Percentiles rank a stretch among this genome's conserved stretches.
phyloP scores from a whole-genome alignment of 2,888 invertebrate genomes.

The Dynastes maya region DNA sequence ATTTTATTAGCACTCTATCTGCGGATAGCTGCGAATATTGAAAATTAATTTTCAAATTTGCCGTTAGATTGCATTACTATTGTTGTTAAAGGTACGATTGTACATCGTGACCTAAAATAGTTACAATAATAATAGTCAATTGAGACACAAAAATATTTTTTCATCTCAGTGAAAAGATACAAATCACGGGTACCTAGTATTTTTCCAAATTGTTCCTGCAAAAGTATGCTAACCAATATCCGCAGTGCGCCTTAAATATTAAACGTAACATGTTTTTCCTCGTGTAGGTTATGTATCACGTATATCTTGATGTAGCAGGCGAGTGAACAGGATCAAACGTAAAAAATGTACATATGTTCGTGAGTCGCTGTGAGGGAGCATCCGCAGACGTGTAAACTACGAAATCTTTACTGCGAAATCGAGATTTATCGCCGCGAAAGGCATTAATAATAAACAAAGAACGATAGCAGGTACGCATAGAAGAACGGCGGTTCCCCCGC shows the following conservation, averaged over 20 bases:
- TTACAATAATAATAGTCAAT: no score
- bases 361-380: not conserved
- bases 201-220: not conserved
- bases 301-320: not conserved
- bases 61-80: no score
- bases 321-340: slow-evolving; percentile 11
- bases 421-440: slow-evolving; percentile 38
- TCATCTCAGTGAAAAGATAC: no score
- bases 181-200: no score
- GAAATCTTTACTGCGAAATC: slow-evolving; percentile 30
- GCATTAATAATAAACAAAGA: slow-evolving; percentile 37
- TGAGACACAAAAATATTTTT: no score
- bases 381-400: not conserved
- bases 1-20: no score
- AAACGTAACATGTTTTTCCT: not conserved
- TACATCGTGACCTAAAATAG: no score
- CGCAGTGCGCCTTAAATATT: slow-evolving; percentile 6
- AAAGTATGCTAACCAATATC: not conserved
- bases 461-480: not conserved
- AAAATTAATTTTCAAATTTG: no score
- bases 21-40: no score
- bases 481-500: not conserved
- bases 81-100: no score
- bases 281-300: not conserved
- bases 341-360: not conserved